These are phyloP conservation scores for Pangasius larnaudii DNA, from an alignment of 2,797 vertebrate genomes.

Conservation along the genomic window DNA sequence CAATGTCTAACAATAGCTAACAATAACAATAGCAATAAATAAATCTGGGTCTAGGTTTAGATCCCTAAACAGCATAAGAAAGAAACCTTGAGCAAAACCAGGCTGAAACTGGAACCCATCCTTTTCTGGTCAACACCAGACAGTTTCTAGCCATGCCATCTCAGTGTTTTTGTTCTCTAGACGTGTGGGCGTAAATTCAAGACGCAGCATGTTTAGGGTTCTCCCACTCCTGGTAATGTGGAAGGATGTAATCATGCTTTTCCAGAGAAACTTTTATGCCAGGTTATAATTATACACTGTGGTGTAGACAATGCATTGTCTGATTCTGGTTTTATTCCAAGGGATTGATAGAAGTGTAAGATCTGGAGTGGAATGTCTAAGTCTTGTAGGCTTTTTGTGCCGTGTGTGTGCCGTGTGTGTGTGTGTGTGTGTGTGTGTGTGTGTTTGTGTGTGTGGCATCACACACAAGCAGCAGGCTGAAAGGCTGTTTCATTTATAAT, in stretches of 20 bases:
- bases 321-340: background rate
- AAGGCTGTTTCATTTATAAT: background rate
- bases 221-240: background rate
- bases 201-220: conserved; percentile 39
- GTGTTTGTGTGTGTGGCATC: background rate
- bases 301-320: background rate
- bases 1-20: background rate
- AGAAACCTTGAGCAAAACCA: background rate
- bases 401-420: no score
- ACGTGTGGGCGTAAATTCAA: background rate
- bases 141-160: background rate
- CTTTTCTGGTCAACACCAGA: background rate
- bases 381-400: background rate
- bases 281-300: conserved; percentile 29
- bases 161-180: conserved; percentile 9
- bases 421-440: background rate
- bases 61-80: background rate
- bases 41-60: background rate
- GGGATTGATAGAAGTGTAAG: background rate
- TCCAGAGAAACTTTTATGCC: background rate
- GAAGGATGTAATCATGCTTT: background rate
- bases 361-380: background rate
- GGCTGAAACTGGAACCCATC: background rate
- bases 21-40: background rate
- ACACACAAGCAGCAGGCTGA: no score